Evolutionary conservation across 1,140 invertebrate species (phyloP).

Genomic region (Drosophila willistoni): DNA sequence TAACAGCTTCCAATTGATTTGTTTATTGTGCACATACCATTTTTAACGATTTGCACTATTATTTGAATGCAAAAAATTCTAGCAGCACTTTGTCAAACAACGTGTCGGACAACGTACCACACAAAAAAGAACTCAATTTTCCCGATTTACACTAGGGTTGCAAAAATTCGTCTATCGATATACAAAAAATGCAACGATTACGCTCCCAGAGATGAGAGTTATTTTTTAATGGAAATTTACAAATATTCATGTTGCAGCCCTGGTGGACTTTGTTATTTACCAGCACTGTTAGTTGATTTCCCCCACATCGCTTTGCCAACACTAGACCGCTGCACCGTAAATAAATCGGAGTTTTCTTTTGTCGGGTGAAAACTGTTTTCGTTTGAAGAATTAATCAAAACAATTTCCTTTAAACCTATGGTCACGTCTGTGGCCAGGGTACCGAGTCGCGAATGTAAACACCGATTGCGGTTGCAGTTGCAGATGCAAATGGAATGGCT

Average conservation of each 20-base stretch:
- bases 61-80: slow-evolving; percentile 5
- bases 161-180: neutral
- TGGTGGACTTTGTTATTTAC: neutral
- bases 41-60: slow-evolving; percentile 5
- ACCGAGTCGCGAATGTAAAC: neutral
- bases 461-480: neutral
- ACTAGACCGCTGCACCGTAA: slow-evolving; percentile 18
- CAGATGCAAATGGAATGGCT: neutral
- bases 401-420: neutral
- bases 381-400: slow-evolving; percentile 5
- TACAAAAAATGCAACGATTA: neutral
- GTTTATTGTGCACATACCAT: slow-evolving; percentile 3
- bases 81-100: slow-evolving; percentile 11
- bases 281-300: slow-evolving; percentile 2
- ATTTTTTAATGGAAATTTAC: neutral
- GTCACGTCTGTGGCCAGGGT: slow-evolving; percentile 34
- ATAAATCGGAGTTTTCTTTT: slow-evolving; percentile 29
- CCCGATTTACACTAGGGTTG: slow-evolving; percentile 5
- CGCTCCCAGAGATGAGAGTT: neutral
- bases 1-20: neutral
- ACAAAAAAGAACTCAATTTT: slow-evolving; percentile 8
- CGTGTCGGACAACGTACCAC: slow-evolving; percentile 12
- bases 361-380: slow-evolving; percentile 8
- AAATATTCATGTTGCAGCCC: neutral
- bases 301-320: slow-evolving; percentile 9